Conservation (phyloP, 1,140 invertebrate genomes). For the Himalopsyche phryganea region DNA sequence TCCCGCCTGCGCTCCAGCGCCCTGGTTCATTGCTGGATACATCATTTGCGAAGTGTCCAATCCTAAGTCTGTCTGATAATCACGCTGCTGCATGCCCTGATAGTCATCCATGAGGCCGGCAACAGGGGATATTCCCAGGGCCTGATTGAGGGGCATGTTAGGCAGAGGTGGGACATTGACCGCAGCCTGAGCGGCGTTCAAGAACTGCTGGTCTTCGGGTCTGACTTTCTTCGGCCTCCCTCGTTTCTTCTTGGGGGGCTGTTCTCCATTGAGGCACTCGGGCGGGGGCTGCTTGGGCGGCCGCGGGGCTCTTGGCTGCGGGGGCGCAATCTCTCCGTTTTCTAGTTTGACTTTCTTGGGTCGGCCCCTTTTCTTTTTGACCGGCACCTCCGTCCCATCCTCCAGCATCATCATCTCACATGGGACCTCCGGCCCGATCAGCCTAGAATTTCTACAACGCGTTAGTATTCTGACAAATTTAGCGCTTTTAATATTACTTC, state of each 20-base stretch:
- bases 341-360: conserved; percentile 84
- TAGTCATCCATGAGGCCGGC: background rate
- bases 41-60: conserved; percentile 20
- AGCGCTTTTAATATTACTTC: no score
- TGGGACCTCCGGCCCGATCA: conserved; percentile 49
- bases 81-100: conserved; percentile 21
- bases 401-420: conserved; percentile 53
- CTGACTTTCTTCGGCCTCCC: conserved; percentile 82
- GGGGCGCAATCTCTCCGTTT: conserved; percentile 57
- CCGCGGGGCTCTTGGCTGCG: conserved; percentile 54
- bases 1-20: conserved; percentile 1
- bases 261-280: conserved; percentile 42
- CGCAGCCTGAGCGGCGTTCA: conserved; percentile 35
- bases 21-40: conserved; percentile 24
- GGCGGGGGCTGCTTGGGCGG: conserved; percentile 48
- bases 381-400: conserved; percentile 61
- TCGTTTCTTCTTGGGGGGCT: conserved; percentile 75
- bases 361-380: conserved; percentile 84
- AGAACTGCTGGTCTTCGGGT: conserved; percentile 53
- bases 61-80: conserved; percentile 14
- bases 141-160: conserved; percentile 16
- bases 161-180: background rate
- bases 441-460: conserved; percentile 38
- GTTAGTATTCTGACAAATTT: conserved; percentile 11
- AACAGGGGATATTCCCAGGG: background rate